Percentiles rank a stretch among this genome's conserved stretches.
Evolutionary conservation across 2,797 vertebrate genomes (phyloP).

Genomic region (Morus bassanus): DNA sequence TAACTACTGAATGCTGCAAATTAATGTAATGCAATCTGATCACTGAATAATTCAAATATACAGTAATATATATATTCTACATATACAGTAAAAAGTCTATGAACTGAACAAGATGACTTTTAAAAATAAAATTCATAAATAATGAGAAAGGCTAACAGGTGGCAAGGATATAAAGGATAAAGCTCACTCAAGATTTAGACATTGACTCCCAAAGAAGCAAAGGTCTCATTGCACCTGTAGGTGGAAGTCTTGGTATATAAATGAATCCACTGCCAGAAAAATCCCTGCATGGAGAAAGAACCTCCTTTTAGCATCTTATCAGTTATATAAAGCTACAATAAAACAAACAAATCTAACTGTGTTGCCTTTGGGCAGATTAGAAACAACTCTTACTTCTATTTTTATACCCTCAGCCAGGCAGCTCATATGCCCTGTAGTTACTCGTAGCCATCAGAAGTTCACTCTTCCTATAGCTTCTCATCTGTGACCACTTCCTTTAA

Average conservation of each 20-base stretch:
- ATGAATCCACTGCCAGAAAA: not conserved
- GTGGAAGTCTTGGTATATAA: slow-evolving; percentile 9
- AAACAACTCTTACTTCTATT: not conserved
- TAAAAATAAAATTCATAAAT: not conserved
- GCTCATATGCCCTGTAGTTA: not conserved
- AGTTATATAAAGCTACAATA: not conserved
- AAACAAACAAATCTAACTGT: not conserved
- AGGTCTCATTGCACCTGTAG: slow-evolving; percentile 14
- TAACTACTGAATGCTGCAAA: not conserved
- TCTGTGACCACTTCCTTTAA: not conserved
- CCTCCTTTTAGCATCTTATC: not conserved
- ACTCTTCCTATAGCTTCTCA: not conserved
- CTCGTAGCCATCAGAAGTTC: not conserved
- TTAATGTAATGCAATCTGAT: not conserved
- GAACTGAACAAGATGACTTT: not conserved
- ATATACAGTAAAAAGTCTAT: not conserved
- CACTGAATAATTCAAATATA: not conserved
- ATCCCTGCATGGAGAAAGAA: not conserved
- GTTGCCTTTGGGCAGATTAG: not conserved
- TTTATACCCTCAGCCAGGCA: not conserved
- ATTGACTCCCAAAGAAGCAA: not conserved
- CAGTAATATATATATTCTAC: not conserved
- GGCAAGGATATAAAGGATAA: not conserved
- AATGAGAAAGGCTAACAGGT: not conserved
- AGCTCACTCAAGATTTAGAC: not conserved